Evolutionary conservation across 2,113 vertebrate species (phyloP), one percentile per base, ranked within the genome.

Genomic region (Hystrix brachyura): DNA sequence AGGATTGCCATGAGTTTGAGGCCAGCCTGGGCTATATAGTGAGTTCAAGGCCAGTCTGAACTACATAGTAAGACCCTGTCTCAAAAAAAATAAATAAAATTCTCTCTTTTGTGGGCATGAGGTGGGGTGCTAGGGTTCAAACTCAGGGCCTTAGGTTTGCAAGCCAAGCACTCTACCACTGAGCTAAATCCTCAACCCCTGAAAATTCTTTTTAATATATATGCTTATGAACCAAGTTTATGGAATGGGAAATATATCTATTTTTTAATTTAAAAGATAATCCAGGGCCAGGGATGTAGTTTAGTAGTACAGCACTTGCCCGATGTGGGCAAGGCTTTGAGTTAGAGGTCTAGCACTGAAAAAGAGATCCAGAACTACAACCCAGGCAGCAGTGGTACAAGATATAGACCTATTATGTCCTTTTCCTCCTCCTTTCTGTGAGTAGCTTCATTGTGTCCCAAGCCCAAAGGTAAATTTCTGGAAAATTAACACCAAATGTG

Each of bases 191-290:
- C 38, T 2, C 38, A 38, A 38, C 38, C 38, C 38, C 38, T 38
- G 38, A 57, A 91, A 94, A 4, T 86, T 91, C 43, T 94, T 23
- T 74, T 80, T 87, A 57, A 82, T 13, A 29, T 23, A 64, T 34
- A 71, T 65, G 60, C 21, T 64, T 87, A 83, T 55, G 51, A 91
- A 79, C 69, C 18, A 89, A 46, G 23, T 71, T 55, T 51, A 38
- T 71, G 25, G 38, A 76, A 88, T 81, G 34, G 12, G 82, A 91
- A 94, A 65, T 78, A 76, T 19, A 25, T 21, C 46, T 69, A 48
- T 21, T 91, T 96, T 71, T 91, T 72, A 79, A 83, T 64, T 53
- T 2, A 29, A 92, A 93, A 72, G 57, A 34, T 53, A 74, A 90
- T 76, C 62, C 34, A 78, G 46, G 19, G 83, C 12, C 57, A 60